These are phyloP conservation scores for Chirona hameri DNA, from an alignment of 2,888 invertebrate species.

Conservation along the genomic window DNA sequence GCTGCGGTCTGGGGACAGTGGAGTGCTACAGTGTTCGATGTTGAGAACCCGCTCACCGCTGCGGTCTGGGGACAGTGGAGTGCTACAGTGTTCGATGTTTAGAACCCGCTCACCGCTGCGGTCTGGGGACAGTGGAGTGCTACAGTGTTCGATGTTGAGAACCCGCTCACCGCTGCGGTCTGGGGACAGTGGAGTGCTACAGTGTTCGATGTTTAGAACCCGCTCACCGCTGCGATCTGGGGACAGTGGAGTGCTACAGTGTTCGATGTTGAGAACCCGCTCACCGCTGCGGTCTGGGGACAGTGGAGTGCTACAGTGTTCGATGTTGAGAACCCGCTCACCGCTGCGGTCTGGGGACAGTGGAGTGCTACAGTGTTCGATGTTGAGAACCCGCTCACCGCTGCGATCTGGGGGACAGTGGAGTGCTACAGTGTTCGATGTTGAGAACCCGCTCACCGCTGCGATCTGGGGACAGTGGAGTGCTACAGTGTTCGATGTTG, in stretches of 20 bases:
- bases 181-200: too few relatives aligned
- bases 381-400: constrained; percentile 31
- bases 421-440: too few relatives aligned
- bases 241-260: too few relatives aligned
- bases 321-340: constrained; percentile 10
- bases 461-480: constrained; percentile 46
- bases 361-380: too few relatives aligned
- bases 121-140: constrained; percentile 47
- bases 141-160: too few relatives aligned
- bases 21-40: too few relatives aligned
- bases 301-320: too few relatives aligned
- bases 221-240: constrained; percentile 41
- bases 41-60: constrained; percentile 32
- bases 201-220: too few relatives aligned
- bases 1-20: constrained; percentile 45
- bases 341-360: constrained; percentile 44
- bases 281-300: constrained; percentile 44
- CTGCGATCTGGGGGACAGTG: constrained; percentile 44
- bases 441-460: constrained; percentile 32
- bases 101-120: constrained; percentile 34
- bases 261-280: not conserved
- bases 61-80: constrained; percentile 46
- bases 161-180: constrained; percentile 36
- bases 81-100: too few relatives aligned
- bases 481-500: too few relatives aligned